phyloP scores from a whole-genome alignment of 2,797 vertebrate genomes.

The Sylvilagus floridanus region DNA sequence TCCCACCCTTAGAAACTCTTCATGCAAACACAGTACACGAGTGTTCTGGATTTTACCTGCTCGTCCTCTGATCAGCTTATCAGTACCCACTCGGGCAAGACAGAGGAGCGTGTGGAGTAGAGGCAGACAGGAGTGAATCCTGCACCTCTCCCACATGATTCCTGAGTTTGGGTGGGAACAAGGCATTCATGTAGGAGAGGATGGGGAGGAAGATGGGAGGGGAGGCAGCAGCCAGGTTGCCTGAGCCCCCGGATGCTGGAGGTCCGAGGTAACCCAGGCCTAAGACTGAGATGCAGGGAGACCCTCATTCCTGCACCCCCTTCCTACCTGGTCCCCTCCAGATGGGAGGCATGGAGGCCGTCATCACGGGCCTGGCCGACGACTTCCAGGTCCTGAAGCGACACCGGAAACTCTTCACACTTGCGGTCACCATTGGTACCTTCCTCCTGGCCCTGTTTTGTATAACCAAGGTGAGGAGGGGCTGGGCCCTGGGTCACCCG shows the following conservation, averaged over 20 bases:
- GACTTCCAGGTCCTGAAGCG: constrained; percentile 96
- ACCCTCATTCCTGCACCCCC: not conserved
- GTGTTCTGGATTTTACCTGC: rapidly evolving
- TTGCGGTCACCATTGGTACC: constrained; percentile 92
- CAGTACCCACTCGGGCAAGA: not conserved
- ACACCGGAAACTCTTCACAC: constrained; percentile 96
- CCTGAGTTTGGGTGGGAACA: not conserved
- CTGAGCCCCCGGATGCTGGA: rapidly evolving
- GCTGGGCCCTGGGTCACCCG: not conserved
- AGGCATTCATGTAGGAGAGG: not conserved
- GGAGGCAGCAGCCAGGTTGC: rapidly evolving
- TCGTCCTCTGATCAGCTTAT: not conserved
- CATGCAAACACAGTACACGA: rapidly evolving
- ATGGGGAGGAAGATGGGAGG: not conserved
- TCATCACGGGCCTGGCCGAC: constrained; percentile 97
- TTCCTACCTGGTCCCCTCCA: constrained; percentile 78
- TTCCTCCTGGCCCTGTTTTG: constrained; percentile 95
- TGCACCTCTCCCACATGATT: rapidly evolving
- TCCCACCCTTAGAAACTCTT: not conserved
- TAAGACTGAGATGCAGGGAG: rapidly evolving
- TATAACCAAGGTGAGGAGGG: constrained; percentile 95
- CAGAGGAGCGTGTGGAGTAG: not conserved
- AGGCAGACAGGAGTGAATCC: not conserved
- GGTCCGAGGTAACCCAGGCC: not conserved
- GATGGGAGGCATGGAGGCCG: constrained; percentile 99